Conservation (phyloP, 2,888 invertebrate species). For the Aromia moschata region DNA sequence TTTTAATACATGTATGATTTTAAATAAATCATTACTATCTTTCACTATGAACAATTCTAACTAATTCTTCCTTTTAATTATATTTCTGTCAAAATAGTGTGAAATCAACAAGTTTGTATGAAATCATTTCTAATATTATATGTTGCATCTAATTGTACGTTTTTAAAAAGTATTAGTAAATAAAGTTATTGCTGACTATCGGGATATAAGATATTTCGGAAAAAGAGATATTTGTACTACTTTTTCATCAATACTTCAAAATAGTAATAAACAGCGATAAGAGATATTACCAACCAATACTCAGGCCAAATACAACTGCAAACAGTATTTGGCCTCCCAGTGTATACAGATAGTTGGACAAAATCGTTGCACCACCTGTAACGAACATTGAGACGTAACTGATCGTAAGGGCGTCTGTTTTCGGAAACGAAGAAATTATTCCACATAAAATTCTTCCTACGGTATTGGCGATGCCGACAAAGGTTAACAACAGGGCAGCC, state of each 20-base stretch:
- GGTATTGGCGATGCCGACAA: slow-evolving; percentile 80
- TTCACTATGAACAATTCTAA: too few species aligned
- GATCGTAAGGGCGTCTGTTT: slow-evolving; percentile 71
- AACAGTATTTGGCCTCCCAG: slow-evolving; percentile 68
- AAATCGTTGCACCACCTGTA: slow-evolving; percentile 70
- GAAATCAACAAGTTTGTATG: too few species aligned
- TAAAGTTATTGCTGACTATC: too few species aligned
- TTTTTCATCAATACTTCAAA: background rate
- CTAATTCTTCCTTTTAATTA: too few species aligned
- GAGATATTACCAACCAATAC: slow-evolving; percentile 68
- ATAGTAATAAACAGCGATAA: too few species aligned
- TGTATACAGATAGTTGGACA: slow-evolving; percentile 60
- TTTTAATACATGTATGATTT: too few species aligned
- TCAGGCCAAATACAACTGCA: slow-evolving; percentile 71
- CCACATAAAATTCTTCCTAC: slow-evolving; percentile 74
- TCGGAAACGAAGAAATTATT: slow-evolving; percentile 67
- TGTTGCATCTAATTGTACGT: too few species aligned
- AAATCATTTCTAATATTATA: too few species aligned
- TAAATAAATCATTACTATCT: too few species aligned
- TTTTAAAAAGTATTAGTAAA: too few species aligned
- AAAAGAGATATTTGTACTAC: background rate
- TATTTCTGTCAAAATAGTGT: too few species aligned
- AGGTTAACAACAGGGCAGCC: slow-evolving; percentile 70
- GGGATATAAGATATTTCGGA: too few species aligned
- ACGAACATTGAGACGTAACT: slow-evolving; percentile 73